phyloP scores from a whole-genome alignment of 2,113 vertebrate genomes.

The Pundamilia nyererei region DNA sequence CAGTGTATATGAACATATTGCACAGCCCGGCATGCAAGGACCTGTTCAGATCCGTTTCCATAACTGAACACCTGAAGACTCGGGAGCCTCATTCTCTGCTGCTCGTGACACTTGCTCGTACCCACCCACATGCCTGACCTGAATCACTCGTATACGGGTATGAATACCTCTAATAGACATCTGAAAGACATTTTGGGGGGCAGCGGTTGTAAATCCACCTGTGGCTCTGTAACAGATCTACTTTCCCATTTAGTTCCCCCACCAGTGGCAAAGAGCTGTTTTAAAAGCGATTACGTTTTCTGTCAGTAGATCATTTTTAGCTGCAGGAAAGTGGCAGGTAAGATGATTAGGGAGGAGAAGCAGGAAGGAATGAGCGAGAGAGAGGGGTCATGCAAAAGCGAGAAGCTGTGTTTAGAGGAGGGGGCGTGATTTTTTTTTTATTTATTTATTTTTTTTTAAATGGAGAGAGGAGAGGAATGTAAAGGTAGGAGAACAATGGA shows the following conservation, averaged over 20 bases:
- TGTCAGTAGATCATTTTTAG: conserved; percentile 35
- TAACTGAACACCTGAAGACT: conserved; percentile 56
- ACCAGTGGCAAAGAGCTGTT: not conserved
- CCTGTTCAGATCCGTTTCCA: conserved; percentile 55
- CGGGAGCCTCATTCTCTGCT: not conserved
- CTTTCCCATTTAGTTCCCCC: not conserved
- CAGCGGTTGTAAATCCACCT: conserved; percentile 5
- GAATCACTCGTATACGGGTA: not conserved
- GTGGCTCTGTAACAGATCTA: not conserved
- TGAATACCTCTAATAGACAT: not conserved
- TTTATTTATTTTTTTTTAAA: not conserved
- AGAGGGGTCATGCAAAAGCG: conserved; percentile 20
- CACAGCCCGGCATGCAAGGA: conserved; percentile 38
- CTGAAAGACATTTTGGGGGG: not conserved
- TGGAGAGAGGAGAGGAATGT: conserved; percentile 65
- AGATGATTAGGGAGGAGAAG: conserved; percentile 21
- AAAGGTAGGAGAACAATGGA: conserved; percentile 75
- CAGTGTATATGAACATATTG: conserved; percentile 12
- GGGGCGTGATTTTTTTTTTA: not conserved
- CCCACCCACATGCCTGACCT: not conserved
- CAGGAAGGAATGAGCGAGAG: conserved; percentile 21
- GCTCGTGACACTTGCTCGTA: not conserved
- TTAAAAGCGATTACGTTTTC: conserved; percentile 24
- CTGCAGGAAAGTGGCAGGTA: conserved; percentile 27
- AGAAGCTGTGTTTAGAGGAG: conserved; percentile 46